Percentiles rank a stretch among this genome's conserved stretches.
These are phyloP conservation scores for Argya squamiceps DNA, from an alignment of 2,797 vertebrate species.

Conservation along the genomic window DNA sequence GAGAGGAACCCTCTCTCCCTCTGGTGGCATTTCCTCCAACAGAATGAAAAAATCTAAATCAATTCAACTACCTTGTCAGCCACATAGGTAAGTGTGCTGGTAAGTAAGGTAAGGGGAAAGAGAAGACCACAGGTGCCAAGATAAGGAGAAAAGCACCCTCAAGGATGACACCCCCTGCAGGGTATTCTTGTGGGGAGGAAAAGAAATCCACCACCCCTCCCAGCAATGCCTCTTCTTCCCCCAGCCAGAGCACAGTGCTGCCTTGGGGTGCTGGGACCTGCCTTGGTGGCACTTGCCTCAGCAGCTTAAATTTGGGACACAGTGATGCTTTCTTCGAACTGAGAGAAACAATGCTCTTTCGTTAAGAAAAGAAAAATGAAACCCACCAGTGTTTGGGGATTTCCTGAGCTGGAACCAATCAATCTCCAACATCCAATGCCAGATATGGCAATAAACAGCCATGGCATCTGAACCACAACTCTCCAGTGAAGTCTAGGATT, in stretches of 20 bases:
- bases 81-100: background rate
- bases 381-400: background rate
- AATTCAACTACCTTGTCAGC: background rate
- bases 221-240: background rate
- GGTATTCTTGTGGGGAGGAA: background rate
- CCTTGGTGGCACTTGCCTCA: background rate
- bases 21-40: background rate
- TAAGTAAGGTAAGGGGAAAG: background rate
- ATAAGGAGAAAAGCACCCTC: background rate
- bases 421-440: background rate
- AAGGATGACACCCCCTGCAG: background rate
- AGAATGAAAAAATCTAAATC: background rate
- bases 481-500: background rate
- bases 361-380: background rate
- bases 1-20: background rate
- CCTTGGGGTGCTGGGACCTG: background rate
- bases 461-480: rapidly evolving
- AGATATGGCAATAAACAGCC: background rate
- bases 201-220: background rate
- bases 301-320: background rate
- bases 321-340: background rate
- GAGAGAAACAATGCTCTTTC: background rate
- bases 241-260: background rate
- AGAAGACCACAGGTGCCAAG: background rate
- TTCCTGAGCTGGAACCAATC: background rate